A percentile compares a stretch with the other conserved stretches of the same genome.
phyloP scores from a whole-genome alignment of 2,113 vertebrate species.

The Camelus bactrianus region DNA sequence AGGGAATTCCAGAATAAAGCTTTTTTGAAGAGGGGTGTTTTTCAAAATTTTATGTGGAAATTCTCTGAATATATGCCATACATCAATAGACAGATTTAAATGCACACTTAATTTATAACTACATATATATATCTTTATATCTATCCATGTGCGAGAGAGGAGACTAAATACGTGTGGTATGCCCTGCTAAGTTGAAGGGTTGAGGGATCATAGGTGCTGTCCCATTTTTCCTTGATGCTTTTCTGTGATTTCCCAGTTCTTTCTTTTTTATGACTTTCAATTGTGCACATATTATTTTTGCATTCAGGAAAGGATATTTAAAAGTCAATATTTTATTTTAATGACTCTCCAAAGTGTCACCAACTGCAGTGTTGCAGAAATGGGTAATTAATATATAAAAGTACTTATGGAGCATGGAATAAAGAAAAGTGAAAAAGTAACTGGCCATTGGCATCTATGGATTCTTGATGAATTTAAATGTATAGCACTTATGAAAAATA shows the following conservation, averaged over 20 bases:
- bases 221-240: background rate
- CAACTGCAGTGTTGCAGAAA: background rate
- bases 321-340: background rate
- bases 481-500: background rate
- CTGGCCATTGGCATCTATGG: background rate
- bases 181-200: background rate
- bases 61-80: background rate
- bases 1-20: background rate
- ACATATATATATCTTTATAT: background rate
- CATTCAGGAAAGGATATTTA: background rate
- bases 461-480: background rate
- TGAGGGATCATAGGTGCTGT: background rate
- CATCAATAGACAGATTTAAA: background rate
- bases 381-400: background rate
- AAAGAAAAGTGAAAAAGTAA: background rate
- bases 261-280: background rate
- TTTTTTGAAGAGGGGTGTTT: background rate
- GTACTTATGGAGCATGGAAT: too few relatives aligned
- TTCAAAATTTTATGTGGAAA: background rate
- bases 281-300: background rate
- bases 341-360: background rate
- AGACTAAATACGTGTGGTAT: accelerated
- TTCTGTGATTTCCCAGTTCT: background rate
- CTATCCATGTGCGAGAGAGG: background rate
- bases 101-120: background rate